Percentiles rank a stretch among this genome's conserved stretches.
These are phyloP conservation scores for Enteromius radiatus DNA, from an alignment of 2,797 vertebrate species.

Conservation along the genomic window DNA sequence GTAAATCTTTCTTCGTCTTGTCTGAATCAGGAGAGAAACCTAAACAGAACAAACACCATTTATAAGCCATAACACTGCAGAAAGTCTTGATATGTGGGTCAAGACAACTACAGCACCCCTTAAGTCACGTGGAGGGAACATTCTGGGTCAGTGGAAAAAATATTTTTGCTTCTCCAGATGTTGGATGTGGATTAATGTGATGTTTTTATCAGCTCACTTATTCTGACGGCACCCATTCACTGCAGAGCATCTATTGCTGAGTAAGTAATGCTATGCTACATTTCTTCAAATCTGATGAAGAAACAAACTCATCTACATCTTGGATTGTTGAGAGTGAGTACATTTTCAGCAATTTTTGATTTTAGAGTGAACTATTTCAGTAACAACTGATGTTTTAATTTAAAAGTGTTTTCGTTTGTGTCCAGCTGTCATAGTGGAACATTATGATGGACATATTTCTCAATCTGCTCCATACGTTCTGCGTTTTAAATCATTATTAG, in stretches of 20 bases:
- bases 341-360: not conserved
- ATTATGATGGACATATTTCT: not conserved
- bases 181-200: not conserved
- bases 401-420: not conserved
- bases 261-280: not conserved
- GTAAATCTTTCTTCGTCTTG: not conserved
- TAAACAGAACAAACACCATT: not conserved
- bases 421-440: not conserved
- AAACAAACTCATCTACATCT: not conserved
- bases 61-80: not conserved
- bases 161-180: not conserved
- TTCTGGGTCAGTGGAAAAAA: no score
- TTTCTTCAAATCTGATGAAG: not conserved
- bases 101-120: no score
- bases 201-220: not conserved
- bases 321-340: not conserved
- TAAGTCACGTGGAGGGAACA: no score
- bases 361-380: not conserved
- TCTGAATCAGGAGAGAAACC: not conserved
- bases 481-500: not conserved
- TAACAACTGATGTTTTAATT: not conserved
- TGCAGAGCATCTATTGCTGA: not conserved
- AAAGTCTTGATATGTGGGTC: not conserved
- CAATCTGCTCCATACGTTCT: not conserved
- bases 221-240: constrained; percentile 7